phyloP scores from a whole-genome alignment of 2,113 vertebrate species.

The Microtus ochrogaster region DNA sequence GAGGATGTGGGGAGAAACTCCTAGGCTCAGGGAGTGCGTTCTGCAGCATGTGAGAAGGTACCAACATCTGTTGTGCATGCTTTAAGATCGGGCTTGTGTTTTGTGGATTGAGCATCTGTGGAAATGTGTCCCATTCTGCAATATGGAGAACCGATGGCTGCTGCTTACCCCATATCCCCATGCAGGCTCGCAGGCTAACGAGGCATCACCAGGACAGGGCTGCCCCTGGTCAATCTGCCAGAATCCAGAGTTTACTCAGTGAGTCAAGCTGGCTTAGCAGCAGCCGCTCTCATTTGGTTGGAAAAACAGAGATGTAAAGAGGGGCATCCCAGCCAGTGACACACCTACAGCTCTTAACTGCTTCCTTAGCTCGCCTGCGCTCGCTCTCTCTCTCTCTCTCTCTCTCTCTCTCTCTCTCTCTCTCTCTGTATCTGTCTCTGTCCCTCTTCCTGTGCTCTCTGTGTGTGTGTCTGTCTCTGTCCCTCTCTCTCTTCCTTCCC shows the following conservation, averaged over 20 bases:
- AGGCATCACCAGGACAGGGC: accelerated
- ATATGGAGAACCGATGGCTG: neutral
- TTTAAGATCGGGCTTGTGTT: neutral
- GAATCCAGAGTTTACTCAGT: neutral
- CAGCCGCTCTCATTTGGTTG: neutral
- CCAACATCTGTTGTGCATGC: neutral
- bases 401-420: too few relatives aligned
- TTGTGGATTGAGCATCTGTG: accelerated
- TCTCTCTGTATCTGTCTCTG: neutral
- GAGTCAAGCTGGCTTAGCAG: neutral
- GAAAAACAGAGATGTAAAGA: neutral
- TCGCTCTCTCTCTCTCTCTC: too few relatives aligned
- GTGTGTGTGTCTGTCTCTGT: neutral
- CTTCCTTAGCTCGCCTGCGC: neutral
- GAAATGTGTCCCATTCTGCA: neutral
- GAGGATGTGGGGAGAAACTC: accelerated
- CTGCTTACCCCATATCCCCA: too few relatives aligned
- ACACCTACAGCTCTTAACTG: neutral
- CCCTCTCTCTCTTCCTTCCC: neutral
- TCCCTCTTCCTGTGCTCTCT: neutral
- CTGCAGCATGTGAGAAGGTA: neutral
- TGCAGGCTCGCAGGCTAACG: neutral
- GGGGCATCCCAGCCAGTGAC: accelerated
- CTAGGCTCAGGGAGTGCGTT: neutral
- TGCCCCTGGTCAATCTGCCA: neutral